phyloP scores from a whole-genome alignment of 2,113 vertebrate species.

The Calidris pugnax region DNA sequence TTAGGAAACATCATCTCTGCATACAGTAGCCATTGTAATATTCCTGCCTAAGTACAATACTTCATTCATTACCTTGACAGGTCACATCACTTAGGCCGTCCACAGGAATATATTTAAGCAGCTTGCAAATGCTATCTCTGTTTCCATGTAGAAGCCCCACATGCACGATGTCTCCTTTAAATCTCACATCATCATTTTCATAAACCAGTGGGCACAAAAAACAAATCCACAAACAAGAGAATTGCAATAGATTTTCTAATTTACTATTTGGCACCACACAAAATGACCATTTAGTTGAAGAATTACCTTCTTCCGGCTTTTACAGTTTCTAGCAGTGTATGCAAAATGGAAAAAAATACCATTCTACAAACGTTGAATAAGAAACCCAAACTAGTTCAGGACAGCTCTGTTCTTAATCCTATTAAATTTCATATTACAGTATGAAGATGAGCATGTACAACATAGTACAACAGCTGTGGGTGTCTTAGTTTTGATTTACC shows the following conservation, averaged over 20 bases:
- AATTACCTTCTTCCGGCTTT: background rate
- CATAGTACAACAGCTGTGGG: background rate
- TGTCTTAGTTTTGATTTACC: background rate
- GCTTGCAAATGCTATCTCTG: background rate
- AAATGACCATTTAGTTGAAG: background rate
- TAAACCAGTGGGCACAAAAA: background rate
- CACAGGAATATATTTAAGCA: background rate
- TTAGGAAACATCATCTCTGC: constrained; percentile 41
- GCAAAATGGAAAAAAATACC: background rate
- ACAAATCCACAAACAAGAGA: background rate
- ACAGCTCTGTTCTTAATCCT: background rate
- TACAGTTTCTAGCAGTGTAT: background rate
- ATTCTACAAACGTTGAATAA: background rate
- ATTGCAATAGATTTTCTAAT: background rate
- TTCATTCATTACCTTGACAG: constrained; percentile 54
- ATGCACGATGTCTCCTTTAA: background rate
- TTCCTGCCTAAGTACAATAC: background rate
- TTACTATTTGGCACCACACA: background rate
- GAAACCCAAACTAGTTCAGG: background rate
- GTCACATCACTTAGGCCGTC: background rate
- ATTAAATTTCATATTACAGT: background rate
- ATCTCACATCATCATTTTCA: background rate
- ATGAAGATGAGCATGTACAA: background rate
- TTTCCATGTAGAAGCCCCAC: background rate
- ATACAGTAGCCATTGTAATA: background rate